A percentile compares a stretch with the other conserved stretches of the same genome.
Evolutionary conservation across 2,797 vertebrate genomes (phyloP).

Genomic region (Hydrocynus forskahlii): DNA sequence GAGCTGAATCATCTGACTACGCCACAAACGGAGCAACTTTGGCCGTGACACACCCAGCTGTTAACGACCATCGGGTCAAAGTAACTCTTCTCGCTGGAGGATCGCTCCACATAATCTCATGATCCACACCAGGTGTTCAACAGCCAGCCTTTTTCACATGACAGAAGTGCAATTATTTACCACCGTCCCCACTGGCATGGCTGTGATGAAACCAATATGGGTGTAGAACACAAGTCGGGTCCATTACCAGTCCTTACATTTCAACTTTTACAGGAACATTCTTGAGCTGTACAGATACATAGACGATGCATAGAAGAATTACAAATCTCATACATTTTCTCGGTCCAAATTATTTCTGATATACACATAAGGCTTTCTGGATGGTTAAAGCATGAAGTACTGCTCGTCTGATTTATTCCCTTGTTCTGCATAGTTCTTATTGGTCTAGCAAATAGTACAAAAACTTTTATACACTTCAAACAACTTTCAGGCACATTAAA

Average conservation of each 20-base stretch:
- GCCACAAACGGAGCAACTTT: constrained; percentile 38
- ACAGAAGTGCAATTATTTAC: constrained; percentile 30
- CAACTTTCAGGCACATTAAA: constrained; percentile 4
- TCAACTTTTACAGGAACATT: not conserved
- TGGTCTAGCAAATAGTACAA: constrained; percentile 35
- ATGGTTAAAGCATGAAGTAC: not conserved
- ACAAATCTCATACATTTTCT: not conserved
- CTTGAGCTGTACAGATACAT: not conserved
- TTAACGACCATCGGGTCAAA: constrained; percentile 45
- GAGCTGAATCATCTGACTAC: constrained; percentile 54
- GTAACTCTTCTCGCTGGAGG: constrained; percentile 28
- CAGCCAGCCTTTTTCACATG: constrained; percentile 40
- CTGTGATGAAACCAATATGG: not conserved
- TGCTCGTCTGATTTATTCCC: constrained; percentile 30
- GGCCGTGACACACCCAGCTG: constrained; percentile 41
- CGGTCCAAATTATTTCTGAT: not conserved
- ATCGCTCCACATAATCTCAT: constrained; percentile 27
- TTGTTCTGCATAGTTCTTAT: constrained; percentile 22
- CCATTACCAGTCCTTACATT: not conserved
- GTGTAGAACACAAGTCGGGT: not conserved
- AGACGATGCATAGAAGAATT: not conserved
- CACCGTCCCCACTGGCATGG: not conserved
- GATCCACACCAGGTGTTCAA: constrained; percentile 37
- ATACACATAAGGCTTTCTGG: constrained; percentile 6
- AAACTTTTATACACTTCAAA: constrained; percentile 35